Base-by-base conservation (phyloP, 1,140 invertebrate genomes). In the Popillia japonica region DNA sequence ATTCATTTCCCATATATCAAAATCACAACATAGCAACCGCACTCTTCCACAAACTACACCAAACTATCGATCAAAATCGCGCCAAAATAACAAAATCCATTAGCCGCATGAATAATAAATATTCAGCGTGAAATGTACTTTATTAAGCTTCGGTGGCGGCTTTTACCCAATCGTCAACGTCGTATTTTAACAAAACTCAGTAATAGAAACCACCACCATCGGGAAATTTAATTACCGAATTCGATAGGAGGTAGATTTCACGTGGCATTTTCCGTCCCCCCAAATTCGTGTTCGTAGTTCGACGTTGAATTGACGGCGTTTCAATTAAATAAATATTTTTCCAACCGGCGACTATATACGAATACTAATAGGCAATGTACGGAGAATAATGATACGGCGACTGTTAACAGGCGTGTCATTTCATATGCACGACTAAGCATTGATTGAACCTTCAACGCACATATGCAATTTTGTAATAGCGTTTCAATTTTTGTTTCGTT, bases 261-360 rank as follows among this genome's bases (percentile, higher is more conserved):
- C 48, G 14, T 55, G 14, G 6, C 48, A 55, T 17, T 55, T 55
- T n/a, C n/a, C 14, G 48, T 6, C 14, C 48, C 14, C 6, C 4
- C 44, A n/a, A 14, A 55, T 7, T 55, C 17, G 6, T 55, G 48
- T 55, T 55, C 48, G 14, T 6, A 34, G 48, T 55, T 55, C 48
- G 48, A 55, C 48, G 48, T n/a, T 55, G 17, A 55, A 55, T 34
- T 55, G 48, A 55, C 48, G 48, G 48, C 14, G n/a, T 55, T n/a
- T 55, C 48, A 55, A 55, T 55, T 55, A 55, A 55, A 55, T 55
- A 55, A 55, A 55, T 55, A 55, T 55, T 55, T 44, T 55, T 55
- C 48, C 48, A 55, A 55, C 48, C 17, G 0, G 48, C 44, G 44
- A 17, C 6, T 55, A 6, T 6, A 17, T 17, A 17, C 17, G 14